Conservation (phyloP, 92 coral and sea anemone species). For the Palythoa heliodiscus region DNA sequence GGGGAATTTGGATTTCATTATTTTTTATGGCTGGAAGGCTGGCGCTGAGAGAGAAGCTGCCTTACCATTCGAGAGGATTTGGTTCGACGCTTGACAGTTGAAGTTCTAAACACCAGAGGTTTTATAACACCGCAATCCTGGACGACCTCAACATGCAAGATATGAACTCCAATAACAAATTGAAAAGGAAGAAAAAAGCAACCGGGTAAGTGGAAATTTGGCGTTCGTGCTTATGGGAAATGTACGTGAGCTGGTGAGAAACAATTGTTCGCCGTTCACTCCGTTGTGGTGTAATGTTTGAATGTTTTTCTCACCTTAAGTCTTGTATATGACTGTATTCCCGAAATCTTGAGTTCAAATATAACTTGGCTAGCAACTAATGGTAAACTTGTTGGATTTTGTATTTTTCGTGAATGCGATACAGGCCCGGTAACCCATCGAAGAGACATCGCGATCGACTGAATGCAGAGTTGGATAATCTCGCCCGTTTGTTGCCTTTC, state of each 20-base stretch:
- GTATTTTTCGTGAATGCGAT: constrained; percentile 42
- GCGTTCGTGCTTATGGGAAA: constrained; percentile 70
- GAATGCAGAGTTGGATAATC: constrained; percentile 97
- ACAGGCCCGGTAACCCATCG: constrained; percentile 99
- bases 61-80: constrained; percentile 62
- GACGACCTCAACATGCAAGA: constrained; percentile 84
- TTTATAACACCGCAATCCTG: constrained; percentile 68
- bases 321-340: constrained; percentile 40
- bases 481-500: constrained; percentile 97
- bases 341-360: constrained; percentile 8
- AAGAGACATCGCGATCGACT: constrained; percentile 98
- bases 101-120: constrained; percentile 41
- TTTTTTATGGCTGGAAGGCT: constrained; percentile 56
- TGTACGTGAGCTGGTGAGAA: constrained; percentile 87
- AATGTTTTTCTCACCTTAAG: constrained; percentile 79
- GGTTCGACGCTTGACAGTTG: constrained; percentile 52
- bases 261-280: constrained; percentile 76
- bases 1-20: constrained; percentile 40
- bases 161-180: constrained; percentile 76
- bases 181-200: constrained; percentile 93
- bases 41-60: constrained; percentile 74
- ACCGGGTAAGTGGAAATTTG: constrained; percentile 84
- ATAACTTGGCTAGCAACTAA: constrained; percentile 16
- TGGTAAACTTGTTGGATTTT: constrained; percentile 23
- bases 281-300: constrained; percentile 78